Conservation (phyloP, 2,113 vertebrate species). For the Microcebus lehilahytsara region DNA sequence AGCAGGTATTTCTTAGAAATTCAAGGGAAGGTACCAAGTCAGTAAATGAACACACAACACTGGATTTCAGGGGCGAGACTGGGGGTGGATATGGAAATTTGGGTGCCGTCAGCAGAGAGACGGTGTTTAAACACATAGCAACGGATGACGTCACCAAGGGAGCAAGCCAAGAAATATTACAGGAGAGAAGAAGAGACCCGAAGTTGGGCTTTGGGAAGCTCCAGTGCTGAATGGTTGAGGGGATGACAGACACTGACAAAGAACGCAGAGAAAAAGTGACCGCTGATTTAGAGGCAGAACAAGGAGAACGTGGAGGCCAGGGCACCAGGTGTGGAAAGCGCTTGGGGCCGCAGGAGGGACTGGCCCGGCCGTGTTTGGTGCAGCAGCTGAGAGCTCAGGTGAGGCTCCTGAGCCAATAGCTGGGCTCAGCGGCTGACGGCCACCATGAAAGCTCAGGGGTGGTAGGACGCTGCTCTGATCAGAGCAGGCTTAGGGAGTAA, state of each 20-base stretch:
- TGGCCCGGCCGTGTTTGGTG: fast-evolving
- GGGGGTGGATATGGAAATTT: too few relatives aligned
- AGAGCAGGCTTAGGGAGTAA: neutral
- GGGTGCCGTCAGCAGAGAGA: too few relatives aligned
- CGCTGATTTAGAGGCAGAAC: neutral
- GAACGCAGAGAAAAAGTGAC: too few relatives aligned
- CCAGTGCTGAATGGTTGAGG: fast-evolving
- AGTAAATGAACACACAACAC: neutral
- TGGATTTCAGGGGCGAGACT: too few relatives aligned
- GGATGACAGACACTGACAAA: neutral
- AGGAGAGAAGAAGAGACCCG: neutral
- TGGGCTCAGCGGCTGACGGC: too few relatives aligned
- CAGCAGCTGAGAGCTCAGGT: neutral
- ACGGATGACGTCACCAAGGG: fast-evolving
- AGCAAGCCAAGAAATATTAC: neutral
- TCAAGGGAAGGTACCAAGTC: neutral
- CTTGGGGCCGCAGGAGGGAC: too few relatives aligned
- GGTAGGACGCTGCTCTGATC: neutral
- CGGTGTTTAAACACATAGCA: too few relatives aligned
- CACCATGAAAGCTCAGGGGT: fast-evolving
- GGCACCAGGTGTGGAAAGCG: too few relatives aligned
- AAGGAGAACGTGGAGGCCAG: fast-evolving
- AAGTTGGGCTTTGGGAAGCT: fast-evolving
- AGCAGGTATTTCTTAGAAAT: neutral
- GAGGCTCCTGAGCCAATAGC: fast-evolving